phyloP scores from a whole-genome alignment of 2,888 invertebrate species.

The Acrobasis consociella region DNA sequence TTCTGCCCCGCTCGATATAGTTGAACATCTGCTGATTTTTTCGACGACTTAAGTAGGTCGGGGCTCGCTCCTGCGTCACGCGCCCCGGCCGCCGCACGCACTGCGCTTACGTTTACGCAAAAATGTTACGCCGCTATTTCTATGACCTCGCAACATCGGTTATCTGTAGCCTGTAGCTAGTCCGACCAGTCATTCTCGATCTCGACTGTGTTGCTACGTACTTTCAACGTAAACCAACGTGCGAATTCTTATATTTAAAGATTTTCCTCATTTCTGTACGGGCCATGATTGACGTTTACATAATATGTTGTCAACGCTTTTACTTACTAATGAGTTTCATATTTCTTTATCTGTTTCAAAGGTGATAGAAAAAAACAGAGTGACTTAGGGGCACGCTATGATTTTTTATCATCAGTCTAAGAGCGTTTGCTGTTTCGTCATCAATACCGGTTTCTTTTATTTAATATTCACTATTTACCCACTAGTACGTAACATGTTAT shows the following conservation, averaged over 20 bases:
- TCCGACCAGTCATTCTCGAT: not conserved
- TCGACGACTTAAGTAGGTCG: conserved; percentile 81
- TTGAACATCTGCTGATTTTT: conserved; percentile 81
- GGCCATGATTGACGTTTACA: conserved; percentile 24
- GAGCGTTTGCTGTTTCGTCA: not conserved
- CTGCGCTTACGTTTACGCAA: conserved; percentile 72
- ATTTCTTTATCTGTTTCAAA: conserved; percentile 15
- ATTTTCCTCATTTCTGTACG: conserved; percentile 4
- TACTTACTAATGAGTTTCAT: conserved; percentile 22
- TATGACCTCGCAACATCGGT: conserved; percentile 45
- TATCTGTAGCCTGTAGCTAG: conserved; percentile 15
- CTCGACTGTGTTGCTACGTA: conserved; percentile 3
- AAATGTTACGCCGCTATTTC: conserved; percentile 59
- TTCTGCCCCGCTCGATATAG: conserved; percentile 76
- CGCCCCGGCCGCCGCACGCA: conserved; percentile 54
- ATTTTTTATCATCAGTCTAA: not conserved
- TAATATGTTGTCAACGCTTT: conserved; percentile 23
- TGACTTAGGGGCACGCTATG: not conserved
- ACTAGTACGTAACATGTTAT: not conserved
- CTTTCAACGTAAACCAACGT: not conserved
- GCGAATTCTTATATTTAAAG: conserved; percentile 12
- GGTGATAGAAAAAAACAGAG: not conserved
- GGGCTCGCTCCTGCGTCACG: conserved; percentile 78
- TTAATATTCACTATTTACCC: not conserved
- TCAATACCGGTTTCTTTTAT: not conserved